These are phyloP conservation scores for Melanostoma scalare DNA, from an alignment of 2,888 invertebrate genomes.

Conservation along the genomic window DNA sequence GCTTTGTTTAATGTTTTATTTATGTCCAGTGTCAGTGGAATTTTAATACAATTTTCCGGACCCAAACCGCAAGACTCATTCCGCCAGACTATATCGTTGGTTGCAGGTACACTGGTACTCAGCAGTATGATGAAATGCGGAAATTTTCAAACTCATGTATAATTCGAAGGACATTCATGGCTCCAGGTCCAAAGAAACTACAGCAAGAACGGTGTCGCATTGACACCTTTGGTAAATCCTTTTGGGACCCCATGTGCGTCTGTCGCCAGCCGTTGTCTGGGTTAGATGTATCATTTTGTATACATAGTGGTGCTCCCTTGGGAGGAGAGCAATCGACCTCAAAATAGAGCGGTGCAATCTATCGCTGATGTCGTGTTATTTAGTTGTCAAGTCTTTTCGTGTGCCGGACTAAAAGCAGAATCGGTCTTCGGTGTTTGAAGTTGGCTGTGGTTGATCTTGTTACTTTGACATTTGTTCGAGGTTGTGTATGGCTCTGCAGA, in stretches of 20 bases:
- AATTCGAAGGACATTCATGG: conserved; percentile 66
- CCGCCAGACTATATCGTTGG: neutral
- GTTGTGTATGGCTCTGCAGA: neutral
- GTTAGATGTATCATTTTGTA: conserved; percentile 9
- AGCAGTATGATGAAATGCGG: conserved; percentile 69
- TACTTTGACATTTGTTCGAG: neutral
- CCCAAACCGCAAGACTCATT: conserved; percentile 17
- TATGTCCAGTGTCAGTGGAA: conserved; percentile 67
- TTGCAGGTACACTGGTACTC: neutral
- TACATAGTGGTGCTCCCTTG: conserved; percentile 25
- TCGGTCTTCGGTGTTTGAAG: conserved; percentile 42
- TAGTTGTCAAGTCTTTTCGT: conserved; percentile 63
- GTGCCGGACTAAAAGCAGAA: conserved; percentile 6
- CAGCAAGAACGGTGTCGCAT: conserved; percentile 43
- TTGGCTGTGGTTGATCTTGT: conserved; percentile 4
- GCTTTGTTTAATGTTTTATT: conserved; percentile 73
- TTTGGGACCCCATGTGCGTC: conserved; percentile 53
- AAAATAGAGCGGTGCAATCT: conserved; percentile 52
- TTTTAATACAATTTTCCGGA: conserved; percentile 68
- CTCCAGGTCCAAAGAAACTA: too few species aligned
- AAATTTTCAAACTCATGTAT: conserved; percentile 67
- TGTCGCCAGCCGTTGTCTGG: conserved; percentile 29
- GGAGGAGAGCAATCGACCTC: conserved; percentile 49
- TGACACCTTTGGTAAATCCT: conserved; percentile 67
- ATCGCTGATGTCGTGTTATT: conserved; percentile 50